Percentiles rank a stretch among this genome's conserved stretches.
These are phyloP conservation scores for Mercenaria mercenaria DNA, from an alignment of 1,140 invertebrate genomes.

Conservation along the genomic window DNA sequence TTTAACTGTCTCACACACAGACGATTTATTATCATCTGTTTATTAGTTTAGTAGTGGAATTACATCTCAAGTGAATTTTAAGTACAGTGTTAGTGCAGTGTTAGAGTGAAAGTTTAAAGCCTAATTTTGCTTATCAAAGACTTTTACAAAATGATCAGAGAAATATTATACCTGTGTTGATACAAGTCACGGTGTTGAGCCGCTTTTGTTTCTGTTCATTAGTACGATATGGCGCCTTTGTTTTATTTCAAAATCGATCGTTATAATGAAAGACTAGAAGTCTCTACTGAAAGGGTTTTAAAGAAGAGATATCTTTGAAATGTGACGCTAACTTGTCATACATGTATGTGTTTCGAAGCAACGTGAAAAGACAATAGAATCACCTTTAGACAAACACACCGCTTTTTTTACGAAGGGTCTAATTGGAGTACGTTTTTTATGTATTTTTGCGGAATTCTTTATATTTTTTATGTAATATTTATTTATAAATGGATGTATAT, in stretches of 20 bases:
- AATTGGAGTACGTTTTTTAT: background rate
- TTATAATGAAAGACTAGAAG: conserved; percentile 7
- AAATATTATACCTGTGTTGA: conserved; percentile 21
- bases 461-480: conserved; percentile 7
- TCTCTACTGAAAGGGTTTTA: background rate
- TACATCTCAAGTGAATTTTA: background rate
- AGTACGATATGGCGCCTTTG: conserved; percentile 29
- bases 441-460: background rate
- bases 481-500: background rate
- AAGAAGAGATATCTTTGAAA: background rate
- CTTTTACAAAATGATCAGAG: conserved; percentile 1
- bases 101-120: conserved; percentile 21
- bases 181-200: background rate
- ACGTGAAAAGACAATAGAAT: conserved; percentile 10
- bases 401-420: background rate
- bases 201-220: conserved; percentile 1
- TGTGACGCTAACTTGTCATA: background rate
- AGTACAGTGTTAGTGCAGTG: conserved; percentile 16
- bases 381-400: conserved; percentile 14
- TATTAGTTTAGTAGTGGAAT: background rate
- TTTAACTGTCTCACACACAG: background rate
- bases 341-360: conserved; percentile 29
- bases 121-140: conserved; percentile 50
- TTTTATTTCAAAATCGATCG: background rate
- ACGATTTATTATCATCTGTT: background rate